Evolutionary conservation across 2,113 vertebrate genomes (phyloP).

Genomic region (Lepisosteus oculatus): DNA sequence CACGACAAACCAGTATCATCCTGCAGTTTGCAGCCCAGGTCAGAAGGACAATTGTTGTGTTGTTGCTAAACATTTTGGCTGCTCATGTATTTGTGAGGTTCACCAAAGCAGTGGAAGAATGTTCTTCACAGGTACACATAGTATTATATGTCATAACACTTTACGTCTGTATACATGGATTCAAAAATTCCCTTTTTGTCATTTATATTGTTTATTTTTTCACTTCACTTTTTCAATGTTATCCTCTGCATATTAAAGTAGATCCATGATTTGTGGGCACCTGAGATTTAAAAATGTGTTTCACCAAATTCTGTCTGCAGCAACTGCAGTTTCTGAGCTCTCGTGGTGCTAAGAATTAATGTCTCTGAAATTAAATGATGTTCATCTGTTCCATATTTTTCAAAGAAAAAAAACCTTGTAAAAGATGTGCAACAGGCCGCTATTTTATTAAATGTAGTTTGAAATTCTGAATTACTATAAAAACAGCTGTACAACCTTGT

Average conservation of each 20-base stretch:
- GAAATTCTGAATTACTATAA: too few species aligned
- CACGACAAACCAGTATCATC: too few species aligned
- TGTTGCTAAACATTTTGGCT: too few species aligned
- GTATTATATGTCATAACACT: too few species aligned
- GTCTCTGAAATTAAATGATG: neutral
- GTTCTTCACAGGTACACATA: too few species aligned
- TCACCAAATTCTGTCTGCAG: constrained; percentile 22
- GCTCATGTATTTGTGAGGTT: too few species aligned
- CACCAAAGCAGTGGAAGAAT: too few species aligned
- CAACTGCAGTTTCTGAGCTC: constrained; percentile 20
- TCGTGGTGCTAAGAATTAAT: constrained; percentile 15
- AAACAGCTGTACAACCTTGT: constrained; percentile 32
- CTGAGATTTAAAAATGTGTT: constrained; percentile 19
- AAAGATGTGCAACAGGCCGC: constrained; percentile 5
- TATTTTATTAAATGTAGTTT: too few species aligned
- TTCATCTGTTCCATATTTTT: neutral
- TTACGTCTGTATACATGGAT: too few species aligned
- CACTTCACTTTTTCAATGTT: constrained; percentile 11
- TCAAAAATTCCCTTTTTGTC: too few species aligned
- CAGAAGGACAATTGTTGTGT: too few species aligned
- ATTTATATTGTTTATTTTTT: neutral
- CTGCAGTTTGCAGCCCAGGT: too few species aligned
- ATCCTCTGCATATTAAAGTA: constrained; percentile 1
- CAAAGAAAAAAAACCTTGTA: neutral
- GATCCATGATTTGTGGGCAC: constrained; percentile 4